Evolutionary conservation across 2,888 invertebrate genomes (phyloP).

Genomic region (Pyrocoelia pectoralis): DNA sequence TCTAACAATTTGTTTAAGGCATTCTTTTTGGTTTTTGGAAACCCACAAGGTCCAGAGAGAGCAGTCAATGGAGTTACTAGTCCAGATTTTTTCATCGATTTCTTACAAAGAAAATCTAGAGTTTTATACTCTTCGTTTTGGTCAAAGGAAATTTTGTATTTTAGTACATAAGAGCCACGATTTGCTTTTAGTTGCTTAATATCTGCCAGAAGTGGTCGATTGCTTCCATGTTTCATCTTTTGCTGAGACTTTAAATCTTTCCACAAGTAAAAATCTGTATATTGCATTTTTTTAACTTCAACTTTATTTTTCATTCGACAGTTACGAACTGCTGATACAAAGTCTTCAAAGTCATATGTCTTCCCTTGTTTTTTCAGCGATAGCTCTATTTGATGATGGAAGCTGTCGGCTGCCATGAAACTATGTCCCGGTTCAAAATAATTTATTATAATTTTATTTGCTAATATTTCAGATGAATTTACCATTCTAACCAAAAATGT

Average conservation of each 20-base stretch:
- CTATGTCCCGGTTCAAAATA: slow-evolving; percentile 31
- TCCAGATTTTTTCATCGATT: background rate
- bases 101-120: slow-evolving; percentile 9
- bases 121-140: slow-evolving; percentile 9
- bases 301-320: background rate
- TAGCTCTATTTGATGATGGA: slow-evolving; percentile 2
- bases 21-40: slow-evolving; percentile 10
- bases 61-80: background rate
- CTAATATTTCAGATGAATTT: slow-evolving; percentile 27
- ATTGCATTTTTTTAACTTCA: slow-evolving; percentile 12
- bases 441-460: slow-evolving; percentile 19
- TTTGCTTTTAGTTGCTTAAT: slow-evolving; percentile 13
- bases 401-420: slow-evolving; percentile 19
- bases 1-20: background rate
- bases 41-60: slow-evolving; percentile 3
- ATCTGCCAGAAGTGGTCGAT: slow-evolving; percentile 6
- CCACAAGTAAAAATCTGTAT: slow-evolving; percentile 23
- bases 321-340: background rate
- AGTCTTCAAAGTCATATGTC: background rate
- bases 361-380: slow-evolving; percentile 27
- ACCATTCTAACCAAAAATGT: slow-evolving; percentile 28
- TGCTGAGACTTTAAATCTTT: slow-evolving; percentile 15
- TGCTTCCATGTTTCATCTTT: background rate
- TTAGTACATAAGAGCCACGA: slow-evolving; percentile 2
- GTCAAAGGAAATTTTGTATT: slow-evolving; percentile 11